Evolutionary conservation across 1,140 invertebrate species (phyloP).

Genomic region (Ridgeia piscesae): DNA sequence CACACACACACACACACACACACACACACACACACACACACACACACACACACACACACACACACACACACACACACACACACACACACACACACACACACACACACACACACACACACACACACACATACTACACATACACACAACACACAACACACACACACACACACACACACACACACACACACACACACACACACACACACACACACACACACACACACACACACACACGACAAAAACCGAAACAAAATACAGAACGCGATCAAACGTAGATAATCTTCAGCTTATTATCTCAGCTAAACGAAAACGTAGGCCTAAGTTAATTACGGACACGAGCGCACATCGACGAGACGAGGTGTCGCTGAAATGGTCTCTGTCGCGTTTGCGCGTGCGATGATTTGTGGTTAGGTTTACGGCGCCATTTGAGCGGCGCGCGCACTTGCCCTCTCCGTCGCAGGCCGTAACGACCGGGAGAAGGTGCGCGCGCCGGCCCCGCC

Average conservation of each 20-base stretch:
- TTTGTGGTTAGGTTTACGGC: slow-evolving; percentile 11
- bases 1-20: not conserved
- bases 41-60: slow-evolving; percentile 5
- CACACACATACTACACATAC: slow-evolving; percentile 26
- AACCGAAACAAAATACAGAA: too few relatives aligned
- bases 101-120: slow-evolving; percentile 5
- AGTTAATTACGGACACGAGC: slow-evolving; percentile 1
- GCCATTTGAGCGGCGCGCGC: not conserved
- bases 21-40: slow-evolving; percentile 6
- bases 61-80: slow-evolving; percentile 9
- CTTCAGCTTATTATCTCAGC: not conserved
- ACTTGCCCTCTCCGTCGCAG: too few relatives aligned
- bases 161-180: slow-evolving; percentile 25
- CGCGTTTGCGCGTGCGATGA: slow-evolving; percentile 15
- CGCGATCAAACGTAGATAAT: too few relatives aligned
- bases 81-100: not conserved
- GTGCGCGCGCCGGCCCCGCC: too few relatives aligned
- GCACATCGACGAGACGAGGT: slow-evolving; percentile 13
- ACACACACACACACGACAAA: too few relatives aligned
- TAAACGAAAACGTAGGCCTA: slow-evolving; percentile 13
- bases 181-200: not conserved
- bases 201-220: not conserved
- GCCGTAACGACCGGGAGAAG: too few relatives aligned
- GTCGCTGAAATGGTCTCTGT: slow-evolving; percentile 15
- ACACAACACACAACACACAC: slow-evolving; percentile 21